Conservation (phyloP, 2,888 invertebrate genomes). For the Gortyna flavago region DNA sequence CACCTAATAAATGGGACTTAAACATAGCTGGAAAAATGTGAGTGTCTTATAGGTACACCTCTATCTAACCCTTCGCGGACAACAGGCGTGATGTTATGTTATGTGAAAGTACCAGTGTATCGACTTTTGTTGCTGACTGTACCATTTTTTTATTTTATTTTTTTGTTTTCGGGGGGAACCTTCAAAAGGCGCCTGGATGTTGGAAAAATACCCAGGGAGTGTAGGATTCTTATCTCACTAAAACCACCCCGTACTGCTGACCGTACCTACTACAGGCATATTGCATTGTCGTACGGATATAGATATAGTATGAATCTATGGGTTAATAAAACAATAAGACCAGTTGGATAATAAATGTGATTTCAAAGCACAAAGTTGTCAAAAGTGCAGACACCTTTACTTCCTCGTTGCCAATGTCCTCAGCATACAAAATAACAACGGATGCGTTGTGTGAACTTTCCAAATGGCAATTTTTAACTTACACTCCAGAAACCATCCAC, state of each 20-base stretch:
- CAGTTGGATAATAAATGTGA: slow-evolving; percentile 42
- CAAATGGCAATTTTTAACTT: slow-evolving; percentile 52
- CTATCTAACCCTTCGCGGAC: background rate
- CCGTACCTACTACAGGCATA: background rate
- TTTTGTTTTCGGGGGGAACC: too few relatives aligned
- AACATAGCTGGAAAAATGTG: background rate
- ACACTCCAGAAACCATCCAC: slow-evolving; percentile 1
- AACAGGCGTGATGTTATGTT: background rate
- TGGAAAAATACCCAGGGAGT: too few relatives aligned
- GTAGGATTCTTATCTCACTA: too few relatives aligned
- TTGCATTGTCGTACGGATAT: background rate
- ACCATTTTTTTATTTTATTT: background rate
- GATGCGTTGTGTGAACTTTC: slow-evolving; percentile 72
- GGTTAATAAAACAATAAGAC: slow-evolving; percentile 22
- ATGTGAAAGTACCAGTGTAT: background rate
- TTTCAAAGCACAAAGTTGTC: slow-evolving; percentile 62
- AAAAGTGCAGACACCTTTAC: slow-evolving; percentile 70
- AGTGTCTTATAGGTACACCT: background rate
- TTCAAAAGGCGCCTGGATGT: too few relatives aligned
- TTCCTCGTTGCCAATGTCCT: slow-evolving; percentile 70
- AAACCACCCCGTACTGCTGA: background rate
- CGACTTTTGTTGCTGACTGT: background rate
- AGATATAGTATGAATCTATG: slow-evolving; percentile 2
- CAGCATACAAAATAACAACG: slow-evolving; percentile 70
- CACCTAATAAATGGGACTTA: background rate